These are phyloP conservation scores for Acipenser ruthenus DNA, from an alignment of 2,797 vertebrate species.

Conservation along the genomic window DNA sequence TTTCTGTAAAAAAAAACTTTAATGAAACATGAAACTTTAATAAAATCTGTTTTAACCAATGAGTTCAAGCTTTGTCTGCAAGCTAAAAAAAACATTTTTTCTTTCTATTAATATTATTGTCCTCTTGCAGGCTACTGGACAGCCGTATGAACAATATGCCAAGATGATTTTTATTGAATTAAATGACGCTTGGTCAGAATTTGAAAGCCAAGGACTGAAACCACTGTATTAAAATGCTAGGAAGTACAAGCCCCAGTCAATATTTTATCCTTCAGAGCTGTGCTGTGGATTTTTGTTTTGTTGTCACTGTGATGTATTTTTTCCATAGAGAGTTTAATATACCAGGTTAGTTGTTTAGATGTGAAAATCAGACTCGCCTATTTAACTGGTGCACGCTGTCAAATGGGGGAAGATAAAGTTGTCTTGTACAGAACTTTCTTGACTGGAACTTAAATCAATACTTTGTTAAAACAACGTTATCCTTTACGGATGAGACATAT, in stretches of 20 bases:
- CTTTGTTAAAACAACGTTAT: neutral
- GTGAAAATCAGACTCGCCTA: constrained; percentile 32
- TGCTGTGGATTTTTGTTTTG: constrained; percentile 43
- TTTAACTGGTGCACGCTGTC: constrained; percentile 12
- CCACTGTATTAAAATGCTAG: constrained; percentile 73
- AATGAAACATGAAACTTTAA: too few relatives aligned
- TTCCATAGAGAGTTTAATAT: constrained; percentile 47
- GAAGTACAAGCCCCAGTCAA: constrained; percentile 14
- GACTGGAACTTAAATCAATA: neutral
- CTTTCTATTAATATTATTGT: constrained; percentile 8
- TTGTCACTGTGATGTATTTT: constrained; percentile 42
- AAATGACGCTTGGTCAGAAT: constrained; percentile 98
- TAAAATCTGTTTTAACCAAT: constrained; percentile 1
- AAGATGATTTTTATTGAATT: constrained; percentile 99
- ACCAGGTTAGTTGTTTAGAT: constrained; percentile 30
- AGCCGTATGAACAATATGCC: constrained; percentile 98
- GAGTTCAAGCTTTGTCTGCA: too few relatives aligned
- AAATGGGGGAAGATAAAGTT: constrained; percentile 1
- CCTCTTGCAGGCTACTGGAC: constrained; percentile 78
- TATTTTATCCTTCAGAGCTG: constrained; percentile 44
- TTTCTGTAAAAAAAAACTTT: too few relatives aligned
- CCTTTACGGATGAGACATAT: neutral
- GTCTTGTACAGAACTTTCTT: constrained; percentile 5
- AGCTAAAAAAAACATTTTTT: constrained; percentile 17
- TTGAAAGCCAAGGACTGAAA: constrained; percentile 98